Percentiles rank a stretch among this genome's conserved stretches.
Evolutionary conservation across 2,113 vertebrate genomes (phyloP).

Genomic region (Dicerorhinus sumatrensis): DNA sequence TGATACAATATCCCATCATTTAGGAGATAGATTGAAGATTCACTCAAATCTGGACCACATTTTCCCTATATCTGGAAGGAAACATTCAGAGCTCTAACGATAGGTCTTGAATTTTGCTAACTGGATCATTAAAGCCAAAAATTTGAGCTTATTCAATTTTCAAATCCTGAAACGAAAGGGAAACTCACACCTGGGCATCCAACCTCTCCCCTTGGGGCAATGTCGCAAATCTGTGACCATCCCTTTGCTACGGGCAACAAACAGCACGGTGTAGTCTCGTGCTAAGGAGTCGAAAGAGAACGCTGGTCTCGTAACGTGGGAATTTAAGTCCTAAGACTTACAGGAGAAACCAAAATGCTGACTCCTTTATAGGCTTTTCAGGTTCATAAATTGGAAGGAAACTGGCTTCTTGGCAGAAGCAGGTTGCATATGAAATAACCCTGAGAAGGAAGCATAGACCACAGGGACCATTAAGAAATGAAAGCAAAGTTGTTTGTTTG

Average conservation of each 20-base stretch:
- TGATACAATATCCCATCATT: too few species aligned
- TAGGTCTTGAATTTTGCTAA: neutral
- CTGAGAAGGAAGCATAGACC: neutral
- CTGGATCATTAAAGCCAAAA: neutral
- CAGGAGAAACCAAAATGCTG: neutral
- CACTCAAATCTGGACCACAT: too few species aligned
- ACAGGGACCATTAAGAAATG: too few species aligned
- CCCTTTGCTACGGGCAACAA: accelerated
- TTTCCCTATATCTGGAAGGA: neutral
- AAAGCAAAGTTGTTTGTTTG: neutral
- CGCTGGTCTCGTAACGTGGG: neutral
- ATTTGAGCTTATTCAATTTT: constrained; percentile 43
- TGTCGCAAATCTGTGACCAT: accelerated
- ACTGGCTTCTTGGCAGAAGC: neutral
- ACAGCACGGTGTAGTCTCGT: accelerated
- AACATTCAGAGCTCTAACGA: neutral
- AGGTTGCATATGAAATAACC: neutral
- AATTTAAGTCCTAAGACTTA: neutral
- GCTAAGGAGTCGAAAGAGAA: accelerated
- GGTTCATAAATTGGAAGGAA: neutral
- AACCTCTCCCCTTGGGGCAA: accelerated
- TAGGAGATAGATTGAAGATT: neutral
- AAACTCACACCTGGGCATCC: neutral
- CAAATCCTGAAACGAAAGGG: neutral
- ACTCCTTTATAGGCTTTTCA: too few species aligned